Evolutionary conservation across 1,140 invertebrate species (phyloP).

Genomic region (Mesaphorura yosii): DNA sequence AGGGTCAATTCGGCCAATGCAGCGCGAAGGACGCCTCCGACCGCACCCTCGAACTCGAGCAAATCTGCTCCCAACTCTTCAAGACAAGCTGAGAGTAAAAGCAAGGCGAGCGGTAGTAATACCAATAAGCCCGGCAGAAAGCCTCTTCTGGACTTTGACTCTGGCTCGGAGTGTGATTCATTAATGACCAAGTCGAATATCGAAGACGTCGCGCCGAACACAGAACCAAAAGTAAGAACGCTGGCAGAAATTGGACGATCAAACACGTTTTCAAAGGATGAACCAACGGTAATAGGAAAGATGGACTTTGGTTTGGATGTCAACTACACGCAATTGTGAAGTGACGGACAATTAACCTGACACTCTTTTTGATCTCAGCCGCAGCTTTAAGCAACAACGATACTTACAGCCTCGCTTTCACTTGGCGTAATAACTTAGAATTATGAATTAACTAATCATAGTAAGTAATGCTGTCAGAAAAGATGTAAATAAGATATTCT

Average conservation of each 20-base stretch:
- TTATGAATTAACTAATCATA: too few relatives aligned
- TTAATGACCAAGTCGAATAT: slow-evolving; percentile 26
- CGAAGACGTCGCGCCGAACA: slow-evolving; percentile 13
- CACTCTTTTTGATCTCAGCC: too few relatives aligned
- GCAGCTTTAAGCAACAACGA: too few relatives aligned
- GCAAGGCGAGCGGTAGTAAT: background rate
- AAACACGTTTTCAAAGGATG: slow-evolving; percentile 59
- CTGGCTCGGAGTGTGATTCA: too few relatives aligned
- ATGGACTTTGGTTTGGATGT: slow-evolving; percentile 15
- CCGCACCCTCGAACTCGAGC: background rate
- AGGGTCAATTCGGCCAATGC: background rate
- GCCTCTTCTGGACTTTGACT: too few relatives aligned
- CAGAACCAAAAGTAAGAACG: slow-evolving; percentile 26
- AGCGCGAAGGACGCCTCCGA: background rate
- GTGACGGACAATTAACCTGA: too few relatives aligned
- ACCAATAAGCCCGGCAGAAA: background rate
- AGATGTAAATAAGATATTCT: too few relatives aligned
- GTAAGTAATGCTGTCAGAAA: too few relatives aligned
- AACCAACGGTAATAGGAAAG: slow-evolving; percentile 43
- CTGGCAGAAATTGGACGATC: slow-evolving; percentile 40
- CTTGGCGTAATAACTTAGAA: too few relatives aligned
- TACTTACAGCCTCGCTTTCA: too few relatives aligned
- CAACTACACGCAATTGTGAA: too few relatives aligned
- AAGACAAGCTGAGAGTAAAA: background rate
- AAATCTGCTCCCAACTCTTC: background rate